These are phyloP conservation scores for Ichneumoninae sp. DNA, from an alignment of 2,888 invertebrate genomes.

Conservation along the genomic window DNA sequence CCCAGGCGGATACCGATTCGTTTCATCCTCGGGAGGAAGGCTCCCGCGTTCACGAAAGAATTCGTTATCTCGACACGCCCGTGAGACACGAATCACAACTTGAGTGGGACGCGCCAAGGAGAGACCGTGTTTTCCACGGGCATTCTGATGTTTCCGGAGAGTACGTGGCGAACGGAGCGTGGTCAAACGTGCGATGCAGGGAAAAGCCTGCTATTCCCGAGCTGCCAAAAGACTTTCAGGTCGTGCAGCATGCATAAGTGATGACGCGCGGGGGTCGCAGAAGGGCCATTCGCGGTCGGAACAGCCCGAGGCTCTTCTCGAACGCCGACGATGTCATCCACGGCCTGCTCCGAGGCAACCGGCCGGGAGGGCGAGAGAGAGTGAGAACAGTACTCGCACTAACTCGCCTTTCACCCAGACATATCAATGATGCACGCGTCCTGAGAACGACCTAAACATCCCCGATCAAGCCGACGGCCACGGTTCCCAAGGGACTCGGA, in stretches of 20 bases:
- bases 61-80: slow-evolving; percentile 26
- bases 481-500: slow-evolving; percentile 74
- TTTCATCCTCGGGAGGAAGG: background rate
- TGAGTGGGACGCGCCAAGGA: background rate
- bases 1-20: background rate
- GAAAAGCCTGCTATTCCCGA: slow-evolving; percentile 24
- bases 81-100: slow-evolving; percentile 41
- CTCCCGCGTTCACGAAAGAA: background rate
- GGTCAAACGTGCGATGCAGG: slow-evolving; percentile 25
- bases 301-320: slow-evolving; percentile 64
- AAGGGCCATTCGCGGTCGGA: slow-evolving; percentile 76
- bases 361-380: background rate
- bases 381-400: slow-evolving; percentile 39
- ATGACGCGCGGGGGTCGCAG: slow-evolving; percentile 73
- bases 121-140: slow-evolving; percentile 20
- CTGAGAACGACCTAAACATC: slow-evolving; percentile 80
- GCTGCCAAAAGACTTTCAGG: slow-evolving; percentile 73
- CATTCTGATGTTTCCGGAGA: slow-evolving; percentile 21
- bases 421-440: slow-evolving; percentile 78
- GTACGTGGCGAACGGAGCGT: slow-evolving; percentile 49
- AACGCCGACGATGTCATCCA: slow-evolving; percentile 53
- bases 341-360: slow-evolving; percentile 58
- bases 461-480: slow-evolving; percentile 76
- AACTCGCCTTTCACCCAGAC: slow-evolving; percentile 60
- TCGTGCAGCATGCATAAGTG: slow-evolving; percentile 78